Evolutionary conservation across 2,797 vertebrate genomes (phyloP).

Genomic region (Meriones psammophilus): DNA sequence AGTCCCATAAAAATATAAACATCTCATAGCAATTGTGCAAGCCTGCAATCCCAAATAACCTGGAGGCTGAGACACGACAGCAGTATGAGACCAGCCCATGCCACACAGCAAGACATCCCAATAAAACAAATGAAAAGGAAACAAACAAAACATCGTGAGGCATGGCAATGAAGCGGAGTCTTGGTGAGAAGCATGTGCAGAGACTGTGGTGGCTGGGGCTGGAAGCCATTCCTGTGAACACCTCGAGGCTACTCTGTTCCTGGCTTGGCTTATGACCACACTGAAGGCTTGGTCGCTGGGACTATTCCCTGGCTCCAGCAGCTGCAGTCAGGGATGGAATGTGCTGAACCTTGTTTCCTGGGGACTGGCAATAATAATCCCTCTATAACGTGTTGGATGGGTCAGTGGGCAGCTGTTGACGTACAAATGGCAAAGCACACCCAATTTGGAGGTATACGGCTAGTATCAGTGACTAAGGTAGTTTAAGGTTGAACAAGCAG

Average conservation of each 20-base stretch:
- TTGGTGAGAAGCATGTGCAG: rapidly evolving
- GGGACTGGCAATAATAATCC: background rate
- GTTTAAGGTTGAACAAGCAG: background rate
- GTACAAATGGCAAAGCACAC: background rate
- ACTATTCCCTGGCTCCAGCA: background rate
- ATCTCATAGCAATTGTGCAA: too few species aligned
- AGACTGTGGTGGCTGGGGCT: background rate
- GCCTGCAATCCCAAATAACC: background rate
- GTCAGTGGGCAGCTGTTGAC: background rate
- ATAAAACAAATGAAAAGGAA: background rate
- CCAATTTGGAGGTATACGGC: background rate
- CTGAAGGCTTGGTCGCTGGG: rapidly evolving
- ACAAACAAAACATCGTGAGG: background rate
- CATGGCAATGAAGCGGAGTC: background rate
- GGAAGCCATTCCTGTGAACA: background rate
- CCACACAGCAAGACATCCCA: too few species aligned
- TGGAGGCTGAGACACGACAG: background rate
- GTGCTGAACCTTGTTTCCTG: background rate
- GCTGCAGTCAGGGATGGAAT: background rate
- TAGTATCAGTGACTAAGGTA: background rate
- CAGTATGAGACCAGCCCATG: background rate
- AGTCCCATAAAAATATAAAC: background rate
- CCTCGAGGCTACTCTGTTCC: rapidly evolving
- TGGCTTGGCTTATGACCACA: rapidly evolving
- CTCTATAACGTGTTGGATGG: background rate